These are phyloP conservation scores for Formica exsecta DNA, from an alignment of 1,140 invertebrate species.

Conservation along the genomic window DNA sequence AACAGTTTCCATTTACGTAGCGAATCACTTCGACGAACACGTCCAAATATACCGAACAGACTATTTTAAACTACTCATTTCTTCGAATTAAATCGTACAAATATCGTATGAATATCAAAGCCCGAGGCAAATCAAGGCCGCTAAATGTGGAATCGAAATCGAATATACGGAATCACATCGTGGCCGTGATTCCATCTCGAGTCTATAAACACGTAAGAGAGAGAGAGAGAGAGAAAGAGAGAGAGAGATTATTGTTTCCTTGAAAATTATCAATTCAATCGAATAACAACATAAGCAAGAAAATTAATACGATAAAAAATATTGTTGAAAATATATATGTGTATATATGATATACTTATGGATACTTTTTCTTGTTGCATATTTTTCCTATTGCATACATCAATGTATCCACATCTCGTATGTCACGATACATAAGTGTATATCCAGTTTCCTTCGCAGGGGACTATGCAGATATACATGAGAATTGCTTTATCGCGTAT, in stretches of 20 bases:
- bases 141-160: constrained; percentile 42
- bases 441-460: constrained; percentile 34
- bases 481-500: constrained; percentile 18
- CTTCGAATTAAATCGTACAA: constrained; percentile 58
- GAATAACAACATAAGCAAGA: neutral
- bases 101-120: constrained; percentile 41
- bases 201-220: neutral
- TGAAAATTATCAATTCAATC: no score
- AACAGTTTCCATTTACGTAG: constrained; percentile 5
- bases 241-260: neutral
- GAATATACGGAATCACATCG: neutral
- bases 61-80: constrained; percentile 61
- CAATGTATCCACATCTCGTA: neutral
- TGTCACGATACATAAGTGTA: neutral
- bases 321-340: neutral
- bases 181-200: neutral
- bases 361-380: neutral
- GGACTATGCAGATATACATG: constrained; percentile 17
- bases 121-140: constrained; percentile 55
- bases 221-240: no score
- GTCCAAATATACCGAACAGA: constrained; percentile 48
- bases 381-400: neutral
- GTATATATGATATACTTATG: neutral
- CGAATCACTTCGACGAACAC: constrained; percentile 20
- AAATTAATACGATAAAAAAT: neutral